A percentile compares a stretch with the other conserved stretches of the same genome.
Evolutionary conservation across 1,140 invertebrate species (phyloP).

Genomic region (Diachasma alloeum): DNA sequence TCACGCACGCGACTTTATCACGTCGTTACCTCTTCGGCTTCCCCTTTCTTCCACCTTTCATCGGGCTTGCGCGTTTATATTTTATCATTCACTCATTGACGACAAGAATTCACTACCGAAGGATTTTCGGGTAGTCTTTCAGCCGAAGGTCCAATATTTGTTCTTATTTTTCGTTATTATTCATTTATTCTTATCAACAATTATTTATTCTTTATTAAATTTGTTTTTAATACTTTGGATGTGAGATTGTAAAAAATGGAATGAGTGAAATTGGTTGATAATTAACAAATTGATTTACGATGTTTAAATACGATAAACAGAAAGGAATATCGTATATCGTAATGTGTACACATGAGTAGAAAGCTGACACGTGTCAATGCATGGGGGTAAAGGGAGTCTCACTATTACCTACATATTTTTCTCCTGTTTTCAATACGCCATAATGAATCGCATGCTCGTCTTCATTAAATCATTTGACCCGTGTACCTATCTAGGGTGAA

Average conservation of each 20-base stretch:
- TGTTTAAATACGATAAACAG: neutral
- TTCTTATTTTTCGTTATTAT: neutral
- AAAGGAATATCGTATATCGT: neutral
- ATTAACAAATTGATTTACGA: too few relatives aligned
- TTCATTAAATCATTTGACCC: conserved; percentile 56
- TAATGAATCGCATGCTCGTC: conserved; percentile 61
- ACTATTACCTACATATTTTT: neutral
- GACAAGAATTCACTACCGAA: neutral
- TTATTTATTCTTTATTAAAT: too few relatives aligned
- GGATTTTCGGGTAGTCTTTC: too few relatives aligned
- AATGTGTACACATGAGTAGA: neutral
- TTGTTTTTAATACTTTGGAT: too few relatives aligned
- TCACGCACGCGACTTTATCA: conserved; percentile 42
- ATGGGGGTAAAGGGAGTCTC: neutral
- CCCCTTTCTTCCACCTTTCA: conserved; percentile 18
- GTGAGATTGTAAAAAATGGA: too few relatives aligned
- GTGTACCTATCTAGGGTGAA: neutral
- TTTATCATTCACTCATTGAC: neutral
- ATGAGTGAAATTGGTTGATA: too few relatives aligned
- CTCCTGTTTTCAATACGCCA: conserved; percentile 53
- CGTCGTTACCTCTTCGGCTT: conserved; percentile 33
- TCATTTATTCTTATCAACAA: too few relatives aligned
- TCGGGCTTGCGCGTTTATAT: neutral
- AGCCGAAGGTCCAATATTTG: neutral
- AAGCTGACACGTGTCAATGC: conserved; percentile 13